Percentiles rank a stretch among this genome's conserved stretches.
phyloP scores from a whole-genome alignment of 2,888 invertebrate species.

The Cyaniris semiargus region DNA sequence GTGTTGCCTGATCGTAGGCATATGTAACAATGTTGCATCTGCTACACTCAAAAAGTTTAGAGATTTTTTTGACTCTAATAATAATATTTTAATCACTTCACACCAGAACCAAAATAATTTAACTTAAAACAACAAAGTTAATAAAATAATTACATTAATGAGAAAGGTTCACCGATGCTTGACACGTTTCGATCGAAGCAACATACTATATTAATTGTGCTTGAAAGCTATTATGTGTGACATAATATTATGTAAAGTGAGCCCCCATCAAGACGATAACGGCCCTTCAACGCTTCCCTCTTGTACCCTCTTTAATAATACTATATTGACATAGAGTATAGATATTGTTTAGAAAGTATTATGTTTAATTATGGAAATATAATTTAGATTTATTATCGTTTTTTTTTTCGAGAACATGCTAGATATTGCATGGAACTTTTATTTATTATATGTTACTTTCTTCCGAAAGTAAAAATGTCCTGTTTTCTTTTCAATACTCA shows the following conservation, averaged over 20 bases:
- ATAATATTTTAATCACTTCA: too few relatives aligned
- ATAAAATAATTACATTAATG: background rate
- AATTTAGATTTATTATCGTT: background rate
- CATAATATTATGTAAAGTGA: conserved; percentile 19
- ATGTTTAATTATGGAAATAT: background rate
- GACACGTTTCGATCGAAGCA: background rate
- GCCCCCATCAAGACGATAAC: conserved; percentile 25
- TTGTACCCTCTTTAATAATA: background rate
- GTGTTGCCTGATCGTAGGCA: too few relatives aligned
- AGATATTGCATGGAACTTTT: too few relatives aligned
- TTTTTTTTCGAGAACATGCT: too few relatives aligned
- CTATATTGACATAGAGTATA: background rate
- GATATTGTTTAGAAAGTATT: background rate
- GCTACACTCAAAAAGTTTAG: too few relatives aligned
- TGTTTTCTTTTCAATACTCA: too few relatives aligned
- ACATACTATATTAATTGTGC: background rate
- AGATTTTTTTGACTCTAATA: too few relatives aligned
- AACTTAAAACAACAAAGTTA: background rate
- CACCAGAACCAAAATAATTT: too few relatives aligned
- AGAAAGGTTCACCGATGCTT: background rate
- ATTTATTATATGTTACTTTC: too few relatives aligned
- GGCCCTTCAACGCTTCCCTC: conserved; percentile 11
- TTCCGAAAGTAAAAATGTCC: too few relatives aligned
- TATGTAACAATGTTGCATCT: too few relatives aligned
- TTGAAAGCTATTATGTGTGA: conserved; percentile 4